These are phyloP conservation scores for Danionella cerebrum DNA, from an alignment of 2,113 vertebrate genomes.

Conservation along the genomic window DNA sequence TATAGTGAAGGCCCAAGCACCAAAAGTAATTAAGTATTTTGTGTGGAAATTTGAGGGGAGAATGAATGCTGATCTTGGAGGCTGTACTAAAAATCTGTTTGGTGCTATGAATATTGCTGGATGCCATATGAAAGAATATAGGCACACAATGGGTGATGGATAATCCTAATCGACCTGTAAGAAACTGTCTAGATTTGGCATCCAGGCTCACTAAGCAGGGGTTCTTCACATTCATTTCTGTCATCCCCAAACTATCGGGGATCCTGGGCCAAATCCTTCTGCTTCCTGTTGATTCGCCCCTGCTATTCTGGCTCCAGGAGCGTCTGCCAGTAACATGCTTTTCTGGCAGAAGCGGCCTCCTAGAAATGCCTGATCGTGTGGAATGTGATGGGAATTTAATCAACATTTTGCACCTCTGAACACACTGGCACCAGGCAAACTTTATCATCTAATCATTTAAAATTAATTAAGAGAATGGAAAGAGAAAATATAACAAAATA, in stretches of 20 bases:
- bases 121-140: no score
- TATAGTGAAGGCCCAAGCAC: no score
- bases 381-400: constrained; percentile 46
- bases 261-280: constrained; percentile 45
- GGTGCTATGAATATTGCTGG: no score
- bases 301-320: constrained; percentile 45
- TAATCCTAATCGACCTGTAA: no score
- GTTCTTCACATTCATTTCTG: constrained; percentile 21
- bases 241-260: constrained; percentile 19
- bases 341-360: constrained; percentile 39
- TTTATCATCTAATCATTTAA: no score
- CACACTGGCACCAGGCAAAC: constrained; percentile 42
- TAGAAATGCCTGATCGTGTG: constrained; percentile 37
- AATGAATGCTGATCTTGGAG: no score
- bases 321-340: constrained; percentile 4
- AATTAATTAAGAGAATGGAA: no score
- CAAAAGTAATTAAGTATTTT: no score
- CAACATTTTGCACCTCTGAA: constrained; percentile 49
- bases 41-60: no score
- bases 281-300: constrained; percentile 49
- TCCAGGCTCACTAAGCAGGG: neutral
- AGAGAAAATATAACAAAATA: no score
- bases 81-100: no score
- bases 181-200: neutral
- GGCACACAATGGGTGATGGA: no score